phyloP scores from a whole-genome alignment of 2,113 vertebrate species.

The Daphoenositta chrysoptera region DNA sequence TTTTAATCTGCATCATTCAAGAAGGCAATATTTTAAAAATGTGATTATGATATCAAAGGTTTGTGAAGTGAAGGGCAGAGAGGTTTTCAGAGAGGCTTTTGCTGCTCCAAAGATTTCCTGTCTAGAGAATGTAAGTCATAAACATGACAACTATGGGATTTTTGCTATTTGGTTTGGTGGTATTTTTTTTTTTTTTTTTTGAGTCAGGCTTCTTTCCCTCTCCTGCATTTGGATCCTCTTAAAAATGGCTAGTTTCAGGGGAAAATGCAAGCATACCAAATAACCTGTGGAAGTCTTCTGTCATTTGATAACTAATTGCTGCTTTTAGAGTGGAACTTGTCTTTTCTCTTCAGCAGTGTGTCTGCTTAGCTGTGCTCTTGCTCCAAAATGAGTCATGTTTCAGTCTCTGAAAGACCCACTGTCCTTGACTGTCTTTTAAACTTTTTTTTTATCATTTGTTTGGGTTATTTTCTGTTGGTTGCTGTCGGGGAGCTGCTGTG shows the following conservation, averaged over 20 bases:
- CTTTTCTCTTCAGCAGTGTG: background rate
- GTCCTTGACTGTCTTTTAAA: background rate
- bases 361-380: background rate
- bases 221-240: background rate
- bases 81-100: background rate
- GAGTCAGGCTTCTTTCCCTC: background rate
- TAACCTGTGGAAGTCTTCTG: background rate
- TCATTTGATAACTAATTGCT: background rate
- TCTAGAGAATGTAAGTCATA: background rate
- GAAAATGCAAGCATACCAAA: background rate
- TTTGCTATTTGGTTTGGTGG: background rate
- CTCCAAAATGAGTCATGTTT: background rate
- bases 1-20: conserved; percentile 2
- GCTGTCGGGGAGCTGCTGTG: background rate
- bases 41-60: background rate
- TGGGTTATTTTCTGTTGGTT: background rate
- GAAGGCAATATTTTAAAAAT: background rate
- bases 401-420: background rate
- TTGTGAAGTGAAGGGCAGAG: background rate
- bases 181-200: background rate
- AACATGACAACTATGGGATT: background rate
- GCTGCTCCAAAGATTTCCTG: background rate
- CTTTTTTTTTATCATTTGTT: background rate
- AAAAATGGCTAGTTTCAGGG: background rate
- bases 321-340: background rate